Evolutionary conservation across 2,113 vertebrate species (phyloP).

Genomic region (Alligator mississippiensis): DNA sequence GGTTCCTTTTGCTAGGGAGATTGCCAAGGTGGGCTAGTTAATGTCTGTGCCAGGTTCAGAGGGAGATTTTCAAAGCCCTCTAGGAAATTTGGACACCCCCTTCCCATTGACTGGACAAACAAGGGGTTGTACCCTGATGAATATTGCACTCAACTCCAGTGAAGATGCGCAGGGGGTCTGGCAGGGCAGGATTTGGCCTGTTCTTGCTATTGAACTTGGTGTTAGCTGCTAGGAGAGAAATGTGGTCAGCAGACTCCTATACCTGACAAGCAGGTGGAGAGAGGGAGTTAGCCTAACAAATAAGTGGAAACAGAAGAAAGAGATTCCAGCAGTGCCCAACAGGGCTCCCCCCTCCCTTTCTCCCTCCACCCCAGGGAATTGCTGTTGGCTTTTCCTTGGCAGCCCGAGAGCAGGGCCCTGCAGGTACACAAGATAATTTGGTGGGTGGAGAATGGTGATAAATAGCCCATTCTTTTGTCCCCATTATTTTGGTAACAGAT

Average conservation of each 20-base stretch:
- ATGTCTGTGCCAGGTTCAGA: neutral
- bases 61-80: no score
- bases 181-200: neutral
- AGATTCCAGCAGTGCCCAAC: neutral
- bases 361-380: neutral
- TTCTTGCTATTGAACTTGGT: rapidly evolving
- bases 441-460: neutral
- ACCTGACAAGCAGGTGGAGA: rapidly evolving
- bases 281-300: neutral
- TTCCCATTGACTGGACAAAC: neutral
- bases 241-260: no score
- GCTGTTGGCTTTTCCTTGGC: neutral
- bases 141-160: neutral
- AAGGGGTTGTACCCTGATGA: neutral
- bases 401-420: neutral
- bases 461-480: conserved; percentile 21
- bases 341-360: neutral
- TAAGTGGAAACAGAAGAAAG: neutral
- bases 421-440: neutral
- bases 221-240: neutral
- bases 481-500: conserved; percentile 39
- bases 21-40: neutral
- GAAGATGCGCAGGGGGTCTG: neutral
- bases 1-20: neutral
- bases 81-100: neutral